These are phyloP conservation scores for Rachycentron canadum DNA, from an alignment of 2,797 vertebrate genomes.

Conservation along the genomic window DNA sequence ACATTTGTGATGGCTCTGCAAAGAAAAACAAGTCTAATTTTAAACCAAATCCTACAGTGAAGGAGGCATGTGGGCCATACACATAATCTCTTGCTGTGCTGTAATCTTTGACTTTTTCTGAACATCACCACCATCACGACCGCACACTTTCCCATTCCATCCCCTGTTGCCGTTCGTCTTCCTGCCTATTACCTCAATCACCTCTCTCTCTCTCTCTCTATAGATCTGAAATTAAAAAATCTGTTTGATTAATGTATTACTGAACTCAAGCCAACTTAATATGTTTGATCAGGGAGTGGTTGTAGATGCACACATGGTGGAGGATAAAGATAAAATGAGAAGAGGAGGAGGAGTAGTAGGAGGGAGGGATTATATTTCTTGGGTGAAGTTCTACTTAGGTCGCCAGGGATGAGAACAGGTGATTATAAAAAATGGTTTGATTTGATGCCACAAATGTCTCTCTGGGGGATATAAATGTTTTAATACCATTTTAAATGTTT, in stretches of 20 bases:
- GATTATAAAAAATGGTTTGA: conserved; percentile 62
- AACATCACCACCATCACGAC: conserved; percentile 7
- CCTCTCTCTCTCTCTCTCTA: conserved; percentile 17
- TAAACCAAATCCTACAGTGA: conserved; percentile 29
- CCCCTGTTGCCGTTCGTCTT: conserved; percentile 1
- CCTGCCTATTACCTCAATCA: conserved; percentile 22
- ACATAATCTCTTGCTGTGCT: conserved; percentile 28
- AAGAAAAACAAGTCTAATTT: conserved; percentile 48
- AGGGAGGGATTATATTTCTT: conserved; percentile 61
- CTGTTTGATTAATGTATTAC: conserved; percentile 57
- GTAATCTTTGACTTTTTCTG: conserved; percentile 39
- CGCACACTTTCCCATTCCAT: background rate
- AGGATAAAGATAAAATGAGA: conserved; percentile 58
- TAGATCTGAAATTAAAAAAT: conserved; percentile 31
- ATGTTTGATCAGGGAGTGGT: conserved; percentile 56
- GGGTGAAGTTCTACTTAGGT: conserved; percentile 56
- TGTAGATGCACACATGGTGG: conserved; percentile 55
- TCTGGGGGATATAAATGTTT: conserved; percentile 45
- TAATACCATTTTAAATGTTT: conserved; percentile 48
- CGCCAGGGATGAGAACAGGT: conserved; percentile 62
- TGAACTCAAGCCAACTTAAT: conserved; percentile 51
- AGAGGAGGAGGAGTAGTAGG: conserved; percentile 25
- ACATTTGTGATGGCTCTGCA: conserved; percentile 42
- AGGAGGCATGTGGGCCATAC: conserved; percentile 23
- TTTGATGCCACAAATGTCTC: conserved; percentile 46